Conservation (phyloP, 2,113 vertebrate species). For the Dipodomys merriami region DNA sequence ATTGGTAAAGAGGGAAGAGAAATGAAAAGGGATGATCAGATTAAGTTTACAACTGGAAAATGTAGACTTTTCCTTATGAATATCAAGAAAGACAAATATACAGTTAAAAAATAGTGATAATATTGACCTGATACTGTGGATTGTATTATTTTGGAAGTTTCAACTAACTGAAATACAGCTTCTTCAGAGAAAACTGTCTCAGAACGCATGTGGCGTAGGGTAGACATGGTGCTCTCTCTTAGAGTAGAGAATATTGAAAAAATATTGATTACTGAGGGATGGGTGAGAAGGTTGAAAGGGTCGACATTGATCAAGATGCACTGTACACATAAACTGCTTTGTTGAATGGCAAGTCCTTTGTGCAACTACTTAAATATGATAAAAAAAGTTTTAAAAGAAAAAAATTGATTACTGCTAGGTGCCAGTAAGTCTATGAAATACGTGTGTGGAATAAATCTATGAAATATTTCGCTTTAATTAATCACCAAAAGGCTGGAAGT, state of each 20-base stretch:
- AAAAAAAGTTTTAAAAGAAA: too few relatives aligned
- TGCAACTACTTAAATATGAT: too few relatives aligned
- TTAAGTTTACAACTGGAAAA: conserved; percentile 15
- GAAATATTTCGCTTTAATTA: too few relatives aligned
- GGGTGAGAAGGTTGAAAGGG: too few relatives aligned
- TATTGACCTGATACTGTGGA: neutral
- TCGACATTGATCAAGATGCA: too few relatives aligned
- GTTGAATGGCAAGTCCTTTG: too few relatives aligned
- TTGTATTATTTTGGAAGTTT: neutral
- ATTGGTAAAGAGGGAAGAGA: neutral
- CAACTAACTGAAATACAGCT: neutral
- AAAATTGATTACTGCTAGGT: too few relatives aligned
- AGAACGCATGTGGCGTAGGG: neutral
- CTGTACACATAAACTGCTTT: too few relatives aligned
- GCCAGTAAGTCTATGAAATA: too few relatives aligned
- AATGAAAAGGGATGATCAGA: neutral
- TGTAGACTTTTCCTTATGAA: neutral
- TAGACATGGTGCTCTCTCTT: neutral
- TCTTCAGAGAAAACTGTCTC: neutral
- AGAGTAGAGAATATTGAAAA: neutral
- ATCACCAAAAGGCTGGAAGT: too few relatives aligned
- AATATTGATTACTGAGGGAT: too few relatives aligned
- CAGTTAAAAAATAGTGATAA: neutral
- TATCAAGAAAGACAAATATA: neutral
- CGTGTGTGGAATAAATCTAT: too few relatives aligned